phyloP scores from a whole-genome alignment of 2,113 vertebrate species.

The Peromyscus polionotus region DNA sequence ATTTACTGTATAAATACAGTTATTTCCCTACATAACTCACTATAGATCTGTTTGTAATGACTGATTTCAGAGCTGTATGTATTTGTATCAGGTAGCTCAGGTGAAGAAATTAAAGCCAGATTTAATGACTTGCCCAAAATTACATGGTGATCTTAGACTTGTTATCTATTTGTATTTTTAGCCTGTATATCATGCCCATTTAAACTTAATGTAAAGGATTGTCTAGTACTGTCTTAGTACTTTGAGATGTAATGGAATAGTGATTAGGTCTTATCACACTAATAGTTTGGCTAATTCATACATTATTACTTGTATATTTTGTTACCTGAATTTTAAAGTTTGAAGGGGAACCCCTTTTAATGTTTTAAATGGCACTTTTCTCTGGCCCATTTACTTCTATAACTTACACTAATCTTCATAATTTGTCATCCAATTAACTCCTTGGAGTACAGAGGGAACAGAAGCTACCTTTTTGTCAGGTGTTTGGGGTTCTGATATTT shows the following conservation, averaged over 20 bases:
- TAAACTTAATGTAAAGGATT: neutral
- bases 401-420: neutral
- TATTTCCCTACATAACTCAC: neutral
- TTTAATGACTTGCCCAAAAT: neutral
- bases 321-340: slow-evolving; percentile 19
- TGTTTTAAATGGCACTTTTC: neutral
- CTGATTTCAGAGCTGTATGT: neutral
- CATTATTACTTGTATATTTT: neutral
- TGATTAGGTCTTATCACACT: slow-evolving; percentile 61
- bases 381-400: neutral
- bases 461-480: neutral
- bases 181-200: neutral
- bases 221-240: neutral
- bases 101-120: slow-evolving; percentile 31
- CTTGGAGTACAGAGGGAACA: neutral
- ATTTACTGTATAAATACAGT: neutral
- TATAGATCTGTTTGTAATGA: neutral
- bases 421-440: neutral
- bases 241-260: neutral
- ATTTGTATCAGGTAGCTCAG: neutral
- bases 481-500: neutral
- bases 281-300: slow-evolving; percentile 24
- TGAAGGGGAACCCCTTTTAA: neutral
- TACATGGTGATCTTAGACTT: neutral
- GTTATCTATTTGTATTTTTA: neutral